Base-by-base conservation (phyloP, 2,888 invertebrate species). In the Lapara coniferarum region DNA sequence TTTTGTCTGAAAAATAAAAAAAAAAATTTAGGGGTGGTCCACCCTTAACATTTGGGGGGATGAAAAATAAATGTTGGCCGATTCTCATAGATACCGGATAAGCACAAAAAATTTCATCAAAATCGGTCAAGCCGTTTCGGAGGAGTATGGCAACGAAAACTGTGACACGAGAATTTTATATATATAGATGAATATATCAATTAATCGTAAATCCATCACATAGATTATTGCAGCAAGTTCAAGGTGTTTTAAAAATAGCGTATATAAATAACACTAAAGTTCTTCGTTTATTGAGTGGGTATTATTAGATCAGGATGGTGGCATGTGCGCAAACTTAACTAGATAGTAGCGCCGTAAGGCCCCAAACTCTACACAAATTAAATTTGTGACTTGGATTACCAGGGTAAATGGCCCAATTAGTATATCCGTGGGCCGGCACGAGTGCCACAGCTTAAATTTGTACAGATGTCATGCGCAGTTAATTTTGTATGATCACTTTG, bases 351-450 rank as follows among this genome's bases (percentile, higher is more conserved):
- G 56, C 73, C 71, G 78, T 75, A 78, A 78, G 76, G 75, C 76
- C 77, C 77, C 79, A 79, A 83, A 79, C 80, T 81, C 80, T 81
- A 81, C 81, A 87, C 87, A 89, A 90, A 90, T 90, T 90, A 89
- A 90, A 89, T 88, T 84, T 86, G 85, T 80, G 85, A 87, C 89
- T 89, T 85, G 85, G 87, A 91, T 90, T 90, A 89, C 89, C 82
- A 82, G 87, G 86, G 90, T 85, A 89, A 92, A 89, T 89, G 89
- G 85, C 81, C 89, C 91, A 92, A 91, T 91, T 92, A 91, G 89
- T 89, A 89, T 88, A 88, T 85, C 85, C 85, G 85, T 85, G 81
- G 85, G 83, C 82, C 83, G 79, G 78, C 80, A 71, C 63, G 46
- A 52, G 52, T 25, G 67, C 52, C 59, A 70, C 55, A 70, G 56